Evolutionary conservation across 2,888 invertebrate species (phyloP).

Genomic region (Xestia xanthographa): DNA sequence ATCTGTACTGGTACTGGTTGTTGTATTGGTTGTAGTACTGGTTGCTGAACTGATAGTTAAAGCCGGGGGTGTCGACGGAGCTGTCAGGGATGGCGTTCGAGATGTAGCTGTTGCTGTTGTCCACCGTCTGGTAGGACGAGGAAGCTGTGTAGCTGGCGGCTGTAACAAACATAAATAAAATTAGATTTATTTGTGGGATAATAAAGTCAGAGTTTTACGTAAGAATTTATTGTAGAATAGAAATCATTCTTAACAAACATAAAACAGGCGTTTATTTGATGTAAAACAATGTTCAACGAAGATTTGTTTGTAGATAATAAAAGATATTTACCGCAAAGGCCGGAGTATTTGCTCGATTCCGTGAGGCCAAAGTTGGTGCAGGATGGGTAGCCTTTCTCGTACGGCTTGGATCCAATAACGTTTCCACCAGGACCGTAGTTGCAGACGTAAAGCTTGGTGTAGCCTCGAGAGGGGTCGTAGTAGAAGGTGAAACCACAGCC

Average conservation of each 20-base stretch:
- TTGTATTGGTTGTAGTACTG: slow-evolving; percentile 84
- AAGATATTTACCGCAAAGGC: slow-evolving; percentile 93
- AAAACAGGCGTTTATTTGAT: not conserved
- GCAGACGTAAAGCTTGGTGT: slow-evolving; percentile 95
- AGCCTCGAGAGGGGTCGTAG: slow-evolving; percentile 93
- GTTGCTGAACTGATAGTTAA: slow-evolving; percentile 84
- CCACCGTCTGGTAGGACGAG: slow-evolving; percentile 82
- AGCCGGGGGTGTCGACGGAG: slow-evolving; percentile 82
- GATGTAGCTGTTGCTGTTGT: slow-evolving; percentile 87
- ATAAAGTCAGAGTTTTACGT: slow-evolving; percentile 2
- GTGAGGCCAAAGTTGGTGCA: slow-evolving; percentile 93
- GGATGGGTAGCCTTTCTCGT: slow-evolving; percentile 93
- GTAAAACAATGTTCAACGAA: not conserved
- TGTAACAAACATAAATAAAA: slow-evolving; percentile 74
- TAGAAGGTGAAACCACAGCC: slow-evolving; percentile 97
- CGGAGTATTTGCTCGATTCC: slow-evolving; percentile 93
- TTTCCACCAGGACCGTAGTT: slow-evolving; percentile 96
- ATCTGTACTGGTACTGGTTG: slow-evolving; percentile 79
- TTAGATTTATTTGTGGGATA: slow-evolving; percentile 48
- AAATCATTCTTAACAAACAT: not conserved
- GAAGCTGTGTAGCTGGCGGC: slow-evolving; percentile 85
- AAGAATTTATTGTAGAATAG: not conserved
- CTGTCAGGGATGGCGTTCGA: slow-evolving; percentile 90
- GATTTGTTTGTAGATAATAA: slow-evolving; percentile 20
- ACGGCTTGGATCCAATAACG: slow-evolving; percentile 94